Base-by-base conservation (phyloP, 2,888 invertebrate genomes). In the Aplocera efformata region DNA sequence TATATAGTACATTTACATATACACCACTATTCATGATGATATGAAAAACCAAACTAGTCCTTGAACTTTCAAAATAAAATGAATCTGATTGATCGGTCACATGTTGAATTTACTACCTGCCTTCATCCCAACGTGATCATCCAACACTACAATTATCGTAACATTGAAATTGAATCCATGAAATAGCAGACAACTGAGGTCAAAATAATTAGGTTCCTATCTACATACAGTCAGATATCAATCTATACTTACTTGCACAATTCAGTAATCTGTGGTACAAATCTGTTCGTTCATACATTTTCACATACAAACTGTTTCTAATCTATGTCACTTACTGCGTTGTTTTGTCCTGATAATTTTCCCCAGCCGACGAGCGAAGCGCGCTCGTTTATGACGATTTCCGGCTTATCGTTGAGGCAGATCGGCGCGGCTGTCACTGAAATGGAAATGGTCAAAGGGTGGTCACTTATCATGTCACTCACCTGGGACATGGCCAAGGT, bases 391-490 rank as follows among this genome's bases (percentile, higher is more conserved):
- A 84, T 72, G 44, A 92, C 70, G 36, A 94, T 92, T 75, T 94
- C 91, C 61, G 94, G 93, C 67, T 93, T 94, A 34, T 92, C 92
- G 50, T 93, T 83, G 54, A 93, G 72, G 67, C 95, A 95, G 58
- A 94, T 90, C 54, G 94, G 94, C 58, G 94, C 94, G 0, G 92
- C 92, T 56, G 94, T 93, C 67, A 94, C 95, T 95, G 81, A 25
- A 45, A 45, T 45, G 17, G 10, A 30, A 45, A 32, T 30, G 27
- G 22, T 24, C 17, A 26, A 10, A 23, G 29, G 6, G n/a, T 32
- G n/a, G 11, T 26, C 30, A 41, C 34, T 31, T 33, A 25, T 36
- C 45, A 41, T 46, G 42, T 48, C 53, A 50, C 42, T 46, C 50
- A 48, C 46, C 42, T 32, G 24, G 28, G 22, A 26, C 36, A 45